These are phyloP conservation scores for Sebastiscus tertius DNA, from an alignment of 2,797 vertebrate genomes.

Conservation along the genomic window DNA sequence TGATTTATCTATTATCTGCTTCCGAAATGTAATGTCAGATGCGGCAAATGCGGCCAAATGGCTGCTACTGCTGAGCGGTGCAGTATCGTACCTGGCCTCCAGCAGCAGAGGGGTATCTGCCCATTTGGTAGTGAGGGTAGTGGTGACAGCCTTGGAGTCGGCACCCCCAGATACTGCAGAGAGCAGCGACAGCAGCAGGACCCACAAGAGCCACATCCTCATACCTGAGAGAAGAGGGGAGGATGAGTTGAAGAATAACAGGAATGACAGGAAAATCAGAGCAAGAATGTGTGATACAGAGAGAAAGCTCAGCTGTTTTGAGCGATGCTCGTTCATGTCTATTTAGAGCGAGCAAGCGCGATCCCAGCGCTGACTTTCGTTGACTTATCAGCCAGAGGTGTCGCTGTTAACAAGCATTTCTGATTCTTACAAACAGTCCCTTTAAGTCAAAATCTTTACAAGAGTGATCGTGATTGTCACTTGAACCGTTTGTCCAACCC, in stretches of 20 bases:
- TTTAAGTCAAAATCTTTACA: too few relatives aligned
- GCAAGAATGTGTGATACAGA: neutral
- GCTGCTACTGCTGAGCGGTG: neutral
- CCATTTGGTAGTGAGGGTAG: slow-evolving; percentile 95
- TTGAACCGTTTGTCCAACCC: too few relatives aligned
- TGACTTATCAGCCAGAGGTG: too few relatives aligned
- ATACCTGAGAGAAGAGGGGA: slow-evolving; percentile 7
- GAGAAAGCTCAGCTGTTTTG: neutral
- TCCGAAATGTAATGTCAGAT: slow-evolving; percentile 3
- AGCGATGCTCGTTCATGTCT: too few relatives aligned
- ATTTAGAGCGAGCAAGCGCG: too few relatives aligned
- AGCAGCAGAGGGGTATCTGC: slow-evolving; percentile 91
- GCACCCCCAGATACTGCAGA: slow-evolving; percentile 77
- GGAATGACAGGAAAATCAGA: neutral
- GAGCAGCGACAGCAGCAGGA: slow-evolving; percentile 81
- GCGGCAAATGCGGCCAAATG: neutral
- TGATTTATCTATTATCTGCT: slow-evolving; percentile 32
- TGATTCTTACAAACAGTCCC: too few relatives aligned
- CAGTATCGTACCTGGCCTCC: slow-evolving; percentile 88
- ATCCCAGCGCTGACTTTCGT: too few relatives aligned
- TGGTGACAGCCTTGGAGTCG: slow-evolving; percentile 95
- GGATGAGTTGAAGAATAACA: neutral
- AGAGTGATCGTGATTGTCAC: too few relatives aligned
- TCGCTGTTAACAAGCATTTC: too few relatives aligned
- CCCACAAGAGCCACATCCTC: slow-evolving; percentile 85